Evolutionary conservation across 2,797 vertebrate genomes (phyloP).

Genomic region (Alca torda): DNA sequence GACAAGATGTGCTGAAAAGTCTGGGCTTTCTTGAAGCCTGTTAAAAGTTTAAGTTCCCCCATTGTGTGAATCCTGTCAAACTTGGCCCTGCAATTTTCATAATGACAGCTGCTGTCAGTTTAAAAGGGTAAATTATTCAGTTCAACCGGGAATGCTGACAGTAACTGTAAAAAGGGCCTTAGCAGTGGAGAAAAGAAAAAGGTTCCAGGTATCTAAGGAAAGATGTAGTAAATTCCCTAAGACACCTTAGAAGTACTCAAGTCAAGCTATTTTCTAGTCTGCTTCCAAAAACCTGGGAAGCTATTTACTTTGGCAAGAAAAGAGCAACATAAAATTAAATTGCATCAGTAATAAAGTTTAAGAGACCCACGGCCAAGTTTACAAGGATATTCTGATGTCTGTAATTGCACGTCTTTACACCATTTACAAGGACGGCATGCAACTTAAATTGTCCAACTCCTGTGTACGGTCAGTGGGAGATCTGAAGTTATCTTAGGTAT

Average conservation of each 20-base stretch:
- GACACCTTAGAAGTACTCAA: neutral
- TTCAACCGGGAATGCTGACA: constrained; percentile 64
- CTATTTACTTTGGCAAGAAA: neutral
- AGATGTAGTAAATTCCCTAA: neutral
- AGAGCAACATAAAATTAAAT: neutral
- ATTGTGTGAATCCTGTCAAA: constrained; percentile 68
- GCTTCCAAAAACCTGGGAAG: neutral
- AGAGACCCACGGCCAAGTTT: neutral
- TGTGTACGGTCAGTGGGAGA: neutral
- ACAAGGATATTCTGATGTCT: neutral
- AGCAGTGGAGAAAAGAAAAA: constrained; percentile 18
- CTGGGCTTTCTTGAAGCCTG: constrained; percentile 64
- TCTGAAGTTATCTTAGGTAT: rapidly evolving
- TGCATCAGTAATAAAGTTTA: neutral
- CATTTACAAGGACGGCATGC: neutral
- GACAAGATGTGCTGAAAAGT: constrained; percentile 72
- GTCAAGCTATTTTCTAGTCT: neutral
- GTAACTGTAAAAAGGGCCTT: constrained; percentile 29
- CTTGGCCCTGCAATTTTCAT: constrained; percentile 65
- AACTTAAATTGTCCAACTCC: neutral
- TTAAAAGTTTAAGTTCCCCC: constrained; percentile 66
- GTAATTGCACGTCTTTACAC: neutral
- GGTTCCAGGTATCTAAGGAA: constrained; percentile 4
- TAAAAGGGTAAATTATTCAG: constrained; percentile 69
- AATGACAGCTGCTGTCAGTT: constrained; percentile 76